These are phyloP conservation scores for Netelia melanura DNA, from an alignment of 2,888 invertebrate genomes.

Conservation along the genomic window DNA sequence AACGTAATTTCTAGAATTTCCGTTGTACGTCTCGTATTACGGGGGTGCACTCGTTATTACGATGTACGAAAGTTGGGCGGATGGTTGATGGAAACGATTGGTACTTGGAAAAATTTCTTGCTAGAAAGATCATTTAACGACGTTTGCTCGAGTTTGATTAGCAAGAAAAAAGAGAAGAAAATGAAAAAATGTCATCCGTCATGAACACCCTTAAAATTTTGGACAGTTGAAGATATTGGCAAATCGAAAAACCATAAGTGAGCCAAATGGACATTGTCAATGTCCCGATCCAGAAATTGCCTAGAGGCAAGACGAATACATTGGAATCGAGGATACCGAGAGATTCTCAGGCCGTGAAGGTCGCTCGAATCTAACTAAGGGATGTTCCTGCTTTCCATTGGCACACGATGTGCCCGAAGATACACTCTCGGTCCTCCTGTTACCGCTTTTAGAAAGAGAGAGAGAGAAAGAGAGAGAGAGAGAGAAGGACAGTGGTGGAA, in stretches of 20 bases:
- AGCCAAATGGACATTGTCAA: not conserved
- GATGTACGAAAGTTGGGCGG: not conserved
- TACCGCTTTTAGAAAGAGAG: not conserved
- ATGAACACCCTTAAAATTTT: too few relatives aligned
- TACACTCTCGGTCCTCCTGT: slow-evolving; percentile 37
- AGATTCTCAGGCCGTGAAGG: slow-evolving; percentile 32
- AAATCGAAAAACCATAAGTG: not conserved
- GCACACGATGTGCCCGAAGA: slow-evolving; percentile 41
- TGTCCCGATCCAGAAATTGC: slow-evolving; percentile 1
- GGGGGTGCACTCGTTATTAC: not conserved
- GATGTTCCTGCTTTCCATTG: slow-evolving; percentile 28
- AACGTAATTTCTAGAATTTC: slow-evolving; percentile 28
- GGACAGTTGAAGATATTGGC: not conserved
- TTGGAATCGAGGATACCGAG: slow-evolving; percentile 10
- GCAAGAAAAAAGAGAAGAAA: too few relatives aligned
- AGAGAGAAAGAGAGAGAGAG: not conserved
- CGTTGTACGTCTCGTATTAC: not conserved
- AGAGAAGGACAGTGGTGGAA: slow-evolving; percentile 29
- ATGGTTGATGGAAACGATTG: not conserved
- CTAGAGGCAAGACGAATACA: slow-evolving; percentile 20
- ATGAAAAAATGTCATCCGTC: too few relatives aligned
- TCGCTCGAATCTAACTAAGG: slow-evolving; percentile 25
- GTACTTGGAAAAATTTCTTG: not conserved
- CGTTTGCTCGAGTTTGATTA: too few relatives aligned
- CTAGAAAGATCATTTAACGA: not conserved